A percentile compares a stretch with the other conserved stretches of the same genome.
Evolutionary conservation across 1,140 invertebrate species (phyloP).

Genomic region (Arion vulgaris): DNA sequence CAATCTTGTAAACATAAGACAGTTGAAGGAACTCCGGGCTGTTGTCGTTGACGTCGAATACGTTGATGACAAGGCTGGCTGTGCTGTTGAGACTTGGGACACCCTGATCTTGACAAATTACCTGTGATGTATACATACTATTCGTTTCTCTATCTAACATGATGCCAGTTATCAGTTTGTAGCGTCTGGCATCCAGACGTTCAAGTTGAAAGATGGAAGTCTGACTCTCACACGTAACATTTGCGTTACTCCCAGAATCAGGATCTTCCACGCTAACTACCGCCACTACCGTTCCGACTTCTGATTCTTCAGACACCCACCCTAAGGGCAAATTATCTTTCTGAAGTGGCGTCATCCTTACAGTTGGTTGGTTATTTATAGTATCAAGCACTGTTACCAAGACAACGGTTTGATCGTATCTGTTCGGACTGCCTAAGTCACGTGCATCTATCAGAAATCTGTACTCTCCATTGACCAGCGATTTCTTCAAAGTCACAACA

Average conservation of each 20-base stretch:
- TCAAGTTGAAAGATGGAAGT: constrained; percentile 54
- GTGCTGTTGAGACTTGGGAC: constrained; percentile 49
- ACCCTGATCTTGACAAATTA: constrained; percentile 57
- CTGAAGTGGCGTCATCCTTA: constrained; percentile 76
- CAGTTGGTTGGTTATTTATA: constrained; percentile 92
- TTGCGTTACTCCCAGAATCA: constrained; percentile 59
- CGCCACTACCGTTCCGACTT: constrained; percentile 57
- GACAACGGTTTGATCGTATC: constrained; percentile 78
- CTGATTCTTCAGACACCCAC: constrained; percentile 50
- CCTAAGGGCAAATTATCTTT: constrained; percentile 54
- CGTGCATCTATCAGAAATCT: constrained; percentile 75
- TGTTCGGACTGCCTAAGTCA: constrained; percentile 72
- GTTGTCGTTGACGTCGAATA: constrained; percentile 64
- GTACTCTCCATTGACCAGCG: constrained; percentile 34
- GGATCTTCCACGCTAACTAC: constrained; percentile 57
- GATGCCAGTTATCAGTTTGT: constrained; percentile 53
- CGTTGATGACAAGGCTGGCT: constrained; percentile 47
- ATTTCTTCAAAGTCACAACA: constrained; percentile 24
- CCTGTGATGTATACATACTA: constrained; percentile 45
- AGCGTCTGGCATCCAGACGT: constrained; percentile 48
- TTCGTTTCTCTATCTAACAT: constrained; percentile 52
- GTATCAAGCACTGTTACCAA: constrained; percentile 83
- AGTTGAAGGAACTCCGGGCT: constrained; percentile 47
- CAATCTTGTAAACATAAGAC: constrained; percentile 41
- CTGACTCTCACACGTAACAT: constrained; percentile 52